phyloP scores from a whole-genome alignment of 2,797 vertebrate species.

The Chelmon rostratus region DNA sequence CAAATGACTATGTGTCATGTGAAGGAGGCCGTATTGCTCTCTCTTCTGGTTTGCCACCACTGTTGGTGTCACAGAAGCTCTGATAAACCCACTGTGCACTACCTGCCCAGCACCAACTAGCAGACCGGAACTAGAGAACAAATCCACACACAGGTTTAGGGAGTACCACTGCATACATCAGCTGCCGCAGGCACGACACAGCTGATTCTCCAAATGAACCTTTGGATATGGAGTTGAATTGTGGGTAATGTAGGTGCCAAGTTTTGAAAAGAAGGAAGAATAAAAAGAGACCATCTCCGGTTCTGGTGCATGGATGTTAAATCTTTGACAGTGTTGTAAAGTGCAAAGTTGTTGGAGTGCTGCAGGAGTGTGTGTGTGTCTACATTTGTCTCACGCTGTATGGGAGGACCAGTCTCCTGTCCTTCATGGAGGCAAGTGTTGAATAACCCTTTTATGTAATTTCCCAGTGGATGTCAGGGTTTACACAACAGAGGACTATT shows the following conservation, averaged over 20 bases:
- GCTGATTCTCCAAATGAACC: no score
- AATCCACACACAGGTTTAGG: no score
- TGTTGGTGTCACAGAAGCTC: neutral
- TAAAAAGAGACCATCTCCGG: neutral
- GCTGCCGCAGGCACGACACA: no score
- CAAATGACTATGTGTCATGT: neutral
- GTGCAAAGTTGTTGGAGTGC: neutral
- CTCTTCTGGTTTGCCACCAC: neutral
- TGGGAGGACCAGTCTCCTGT: conserved; percentile 4
- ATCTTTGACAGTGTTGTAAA: neutral
- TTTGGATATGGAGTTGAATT: neutral
- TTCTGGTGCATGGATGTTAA: neutral
- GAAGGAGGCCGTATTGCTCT: no score
- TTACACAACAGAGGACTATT: conserved; percentile 8
- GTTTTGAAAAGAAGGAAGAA: neutral
- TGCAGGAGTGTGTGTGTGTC: neutral
- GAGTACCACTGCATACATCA: no score
- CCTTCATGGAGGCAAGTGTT: conserved; percentile 20
- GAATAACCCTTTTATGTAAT: conserved; percentile 35
- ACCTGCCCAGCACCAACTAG: neutral
- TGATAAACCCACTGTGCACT: no score
- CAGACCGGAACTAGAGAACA: neutral
- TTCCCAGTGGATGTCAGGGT: conserved; percentile 18
- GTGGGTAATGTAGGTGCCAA: conserved; percentile 1
- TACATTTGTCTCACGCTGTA: neutral